These are phyloP conservation scores for Lacanobia oleracea DNA, from an alignment of 2,888 invertebrate genomes.

Conservation along the genomic window DNA sequence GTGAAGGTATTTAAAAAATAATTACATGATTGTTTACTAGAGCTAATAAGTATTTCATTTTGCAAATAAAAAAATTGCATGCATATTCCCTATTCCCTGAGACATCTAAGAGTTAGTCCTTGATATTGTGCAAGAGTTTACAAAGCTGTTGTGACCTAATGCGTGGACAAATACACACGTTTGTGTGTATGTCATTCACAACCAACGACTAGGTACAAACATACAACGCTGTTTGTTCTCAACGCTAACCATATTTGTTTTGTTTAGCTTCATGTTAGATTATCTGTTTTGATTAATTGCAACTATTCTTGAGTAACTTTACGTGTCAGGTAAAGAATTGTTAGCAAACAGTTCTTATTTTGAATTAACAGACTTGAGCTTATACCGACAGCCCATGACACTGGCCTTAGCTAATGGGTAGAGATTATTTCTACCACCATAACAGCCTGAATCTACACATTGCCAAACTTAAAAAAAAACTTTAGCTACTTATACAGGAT, in stretches of 20 bases:
- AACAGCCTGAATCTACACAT: too few species aligned
- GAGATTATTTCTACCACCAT: too few species aligned
- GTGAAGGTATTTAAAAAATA: too few species aligned
- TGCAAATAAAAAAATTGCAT: too few species aligned
- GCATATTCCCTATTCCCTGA: neutral
- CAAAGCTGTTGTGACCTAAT: conserved; percentile 40
- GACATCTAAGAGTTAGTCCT: conserved; percentile 1
- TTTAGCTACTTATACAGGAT: too few species aligned
- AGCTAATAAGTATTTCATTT: too few species aligned
- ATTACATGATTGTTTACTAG: too few species aligned
- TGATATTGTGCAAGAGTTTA: conserved; percentile 35
- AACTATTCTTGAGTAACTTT: conserved; percentile 3
- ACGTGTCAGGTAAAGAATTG: neutral
- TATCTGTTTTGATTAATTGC: conserved; percentile 40
- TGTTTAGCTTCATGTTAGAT: conserved; percentile 51
- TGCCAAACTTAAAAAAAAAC: too few species aligned
- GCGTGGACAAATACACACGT: conserved; percentile 55
- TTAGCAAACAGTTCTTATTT: neutral
- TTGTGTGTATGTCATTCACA: conserved; percentile 70
- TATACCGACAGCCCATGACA: too few species aligned
- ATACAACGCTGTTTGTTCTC: conserved; percentile 59
- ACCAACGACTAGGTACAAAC: conserved; percentile 59
- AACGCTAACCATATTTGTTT: conserved; percentile 63
- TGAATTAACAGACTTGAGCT: too few species aligned
- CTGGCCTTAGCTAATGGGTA: too few species aligned